Evolutionary conservation across 92 coral and sea anemone species (phyloP), one percentile per base, ranked within the genome.

Genomic region (Chrysogorgia sp.): DNA sequence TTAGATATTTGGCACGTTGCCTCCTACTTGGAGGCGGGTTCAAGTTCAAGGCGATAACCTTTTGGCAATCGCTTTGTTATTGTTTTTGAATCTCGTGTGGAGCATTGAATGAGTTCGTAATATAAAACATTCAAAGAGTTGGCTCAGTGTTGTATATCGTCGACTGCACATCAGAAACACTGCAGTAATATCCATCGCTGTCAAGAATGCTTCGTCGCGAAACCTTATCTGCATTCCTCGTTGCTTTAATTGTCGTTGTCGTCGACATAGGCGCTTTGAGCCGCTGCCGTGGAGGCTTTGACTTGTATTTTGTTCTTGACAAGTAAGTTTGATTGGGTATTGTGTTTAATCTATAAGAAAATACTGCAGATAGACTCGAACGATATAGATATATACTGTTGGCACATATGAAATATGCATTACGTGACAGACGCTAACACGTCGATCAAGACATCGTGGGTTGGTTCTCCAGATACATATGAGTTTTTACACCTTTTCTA

Each of bases 281-380:
- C 55, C 64, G 79, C 23, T 72, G 79, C 20, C 79, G 79, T 48
- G 79, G 79, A 0, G 79, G 79, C 15, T 72, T 72, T 50, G 79
- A 72, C 34, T 14, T 72, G 21, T 72, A 72, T 34, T 72, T 72
- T 55, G 79, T 72, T 1, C 50, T 72, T 14, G 79, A 72, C 79
- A 72, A 56, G 79, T 72, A 72, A 72, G 79, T 56, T 47, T 15
- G 2, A 12, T 47, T 47, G 10, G 43, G 6, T 4, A 37, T 4
- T 37, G 43, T 37, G 43, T 37, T 37, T 12, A 37, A 12, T 37
- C 5, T 5, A 37, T 5, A 37, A 5, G 12, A 37, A 12, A 37
- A 37, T 37, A 37, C 12, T 12, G 43, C n/a, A n/a, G n/a, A n/a
- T n/a, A n/a, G n/a, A n/a, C n/a, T n/a, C n/a, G n/a, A n/a, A n/a